phyloP scores from a whole-genome alignment of 2,113 vertebrate genomes.

The Phoxinus phoxinus region DNA sequence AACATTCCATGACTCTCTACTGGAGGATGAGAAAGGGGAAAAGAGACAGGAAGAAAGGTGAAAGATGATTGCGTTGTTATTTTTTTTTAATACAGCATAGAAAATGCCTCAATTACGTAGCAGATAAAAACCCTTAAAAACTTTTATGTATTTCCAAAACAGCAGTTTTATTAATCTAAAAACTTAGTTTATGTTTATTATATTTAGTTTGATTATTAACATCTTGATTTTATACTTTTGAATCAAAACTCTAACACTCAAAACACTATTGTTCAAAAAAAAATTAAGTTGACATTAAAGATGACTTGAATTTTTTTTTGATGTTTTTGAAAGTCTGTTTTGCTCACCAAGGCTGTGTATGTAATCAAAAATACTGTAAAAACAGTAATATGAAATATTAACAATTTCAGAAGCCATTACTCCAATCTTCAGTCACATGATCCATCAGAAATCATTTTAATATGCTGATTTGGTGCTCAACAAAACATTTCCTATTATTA shows the following conservation, averaged over 20 bases:
- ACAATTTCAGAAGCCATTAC: background rate
- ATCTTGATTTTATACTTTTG: background rate
- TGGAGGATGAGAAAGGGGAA: background rate
- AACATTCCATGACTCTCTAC: conserved; percentile 50
- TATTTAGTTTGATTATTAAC: background rate
- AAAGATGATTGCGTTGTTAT: background rate
- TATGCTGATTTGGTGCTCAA: background rate
- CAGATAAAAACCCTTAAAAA: background rate
- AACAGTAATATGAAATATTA: background rate
- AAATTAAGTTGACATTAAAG: too few relatives aligned
- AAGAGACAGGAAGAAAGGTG: background rate
- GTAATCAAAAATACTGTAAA: background rate
- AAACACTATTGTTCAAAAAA: too few relatives aligned
- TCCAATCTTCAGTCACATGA: background rate
- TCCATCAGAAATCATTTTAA: background rate
- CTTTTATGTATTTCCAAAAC: too few relatives aligned
- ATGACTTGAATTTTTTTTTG: too few relatives aligned
- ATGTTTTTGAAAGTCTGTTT: background rate
- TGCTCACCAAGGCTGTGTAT: background rate
- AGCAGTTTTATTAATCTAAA: background rate
- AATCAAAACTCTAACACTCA: too few relatives aligned
- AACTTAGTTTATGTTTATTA: background rate
- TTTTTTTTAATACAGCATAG: background rate
- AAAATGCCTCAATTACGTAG: background rate
- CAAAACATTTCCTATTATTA: too few relatives aligned